Base-by-base conservation (phyloP, 2,797 vertebrate species). In the Ispidina picta region DNA sequence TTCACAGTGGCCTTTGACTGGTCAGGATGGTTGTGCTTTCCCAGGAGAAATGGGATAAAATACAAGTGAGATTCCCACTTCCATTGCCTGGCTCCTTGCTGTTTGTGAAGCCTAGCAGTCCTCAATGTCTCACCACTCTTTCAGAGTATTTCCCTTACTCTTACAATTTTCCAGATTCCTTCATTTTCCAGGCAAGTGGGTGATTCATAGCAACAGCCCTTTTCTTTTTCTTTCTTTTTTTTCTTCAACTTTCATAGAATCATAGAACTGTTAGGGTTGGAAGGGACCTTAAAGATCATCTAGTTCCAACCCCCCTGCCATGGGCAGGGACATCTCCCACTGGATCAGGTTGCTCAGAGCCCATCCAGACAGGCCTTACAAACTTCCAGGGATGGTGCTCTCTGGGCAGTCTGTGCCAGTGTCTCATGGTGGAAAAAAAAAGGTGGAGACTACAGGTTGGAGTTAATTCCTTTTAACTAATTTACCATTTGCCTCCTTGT, bases 401-500 rank as follows among this genome's bases (percentile, higher is more conserved):
- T 39, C 37, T 39, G 37, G 37, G 37, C 6, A 39, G 14, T 39
- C 37, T 39, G 37, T 39, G 37, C 14, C 37, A 39, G 37, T 39
- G 37, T 39, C 37, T 39, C 37, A 39, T 39, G 37, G 37, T 39
- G 37, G 37, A 39, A 39, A 39, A 39, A 39, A 39, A 65, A 59
- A 84, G 49, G 29, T 74, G 43, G 33, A 83, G 17, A 26, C 28
- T 44, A 48, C 68, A 37, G 44, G n/a, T 83, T 86, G 1, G 4
- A 82, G 48, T 33, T 69, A 43, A 84, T 89, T 90, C 68, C 81
- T 85, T 94, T 71, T 43, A 51, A 18, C 72, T 85, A 55, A 65
- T 59, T 29, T 35, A 1, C 62, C 6, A 44, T 39, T 72, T 78
- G 41, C 60, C 46, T 75, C 68, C 65, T 46, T 3, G 3, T 26